Evolutionary conservation across 1,140 invertebrate genomes (phyloP).

Genomic region (Drosophila varians): DNA sequence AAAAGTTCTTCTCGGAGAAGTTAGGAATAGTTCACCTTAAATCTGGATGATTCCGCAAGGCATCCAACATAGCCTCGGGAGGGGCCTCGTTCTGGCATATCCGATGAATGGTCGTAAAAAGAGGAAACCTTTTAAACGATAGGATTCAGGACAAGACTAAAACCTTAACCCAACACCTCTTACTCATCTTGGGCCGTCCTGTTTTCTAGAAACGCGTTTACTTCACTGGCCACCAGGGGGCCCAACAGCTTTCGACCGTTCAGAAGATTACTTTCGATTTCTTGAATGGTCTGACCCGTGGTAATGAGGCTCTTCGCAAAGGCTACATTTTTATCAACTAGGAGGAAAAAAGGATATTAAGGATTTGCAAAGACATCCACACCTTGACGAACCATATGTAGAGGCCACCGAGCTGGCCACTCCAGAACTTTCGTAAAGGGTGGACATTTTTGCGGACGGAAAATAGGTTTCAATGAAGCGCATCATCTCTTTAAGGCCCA

Average conservation of each 20-base stretch:
- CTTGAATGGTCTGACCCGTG: slow-evolving; percentile 94
- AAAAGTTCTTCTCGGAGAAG: not conserved
- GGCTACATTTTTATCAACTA: slow-evolving; percentile 94
- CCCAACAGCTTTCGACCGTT: slow-evolving; percentile 99
- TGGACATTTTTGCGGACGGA: slow-evolving; percentile 91
- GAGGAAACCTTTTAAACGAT: slow-evolving; percentile 95
- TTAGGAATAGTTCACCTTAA: slow-evolving; percentile 90
- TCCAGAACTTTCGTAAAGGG: slow-evolving; percentile 99
- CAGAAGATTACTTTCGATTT: slow-evolving; percentile 96
- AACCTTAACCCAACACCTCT: slow-evolving; percentile 50
- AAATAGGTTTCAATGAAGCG: slow-evolving; percentile 95
- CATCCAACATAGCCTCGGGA: slow-evolving; percentile 92
- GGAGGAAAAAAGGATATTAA: no score
- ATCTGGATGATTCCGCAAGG: slow-evolving; percentile 96
- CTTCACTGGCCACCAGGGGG: slow-evolving; percentile 97
- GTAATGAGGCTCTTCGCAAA: slow-evolving; percentile 97
- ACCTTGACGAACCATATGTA: slow-evolving; percentile 91
- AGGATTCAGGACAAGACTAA: slow-evolving; percentile 41
- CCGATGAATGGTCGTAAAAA: slow-evolving; percentile 96
- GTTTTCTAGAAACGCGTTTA: slow-evolving; percentile 93
- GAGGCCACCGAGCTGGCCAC: slow-evolving; percentile 99
- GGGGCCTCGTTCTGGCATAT: slow-evolving; percentile 93
- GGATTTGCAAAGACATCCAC: not conserved
- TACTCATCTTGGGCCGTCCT: slow-evolving; percentile 93
- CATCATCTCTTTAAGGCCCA: slow-evolving; percentile 99